Conservation (phyloP, 2,888 invertebrate species). For the Eupithecia abbreviata region DNA sequence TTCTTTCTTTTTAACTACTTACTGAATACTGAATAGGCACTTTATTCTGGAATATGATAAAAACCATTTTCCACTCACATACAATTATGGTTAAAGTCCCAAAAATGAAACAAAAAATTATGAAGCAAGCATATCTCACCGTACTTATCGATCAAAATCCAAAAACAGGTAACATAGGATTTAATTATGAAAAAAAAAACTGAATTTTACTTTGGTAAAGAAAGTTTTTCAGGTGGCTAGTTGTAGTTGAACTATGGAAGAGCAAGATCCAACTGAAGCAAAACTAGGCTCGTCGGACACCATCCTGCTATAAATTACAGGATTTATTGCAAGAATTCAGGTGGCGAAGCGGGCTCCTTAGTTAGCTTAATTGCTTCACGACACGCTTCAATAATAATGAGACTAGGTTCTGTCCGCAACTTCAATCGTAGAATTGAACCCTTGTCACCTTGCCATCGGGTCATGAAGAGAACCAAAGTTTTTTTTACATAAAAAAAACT, state of each 20-base stretch:
- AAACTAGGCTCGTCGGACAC: conserved; percentile 59
- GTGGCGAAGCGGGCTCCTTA: conserved; percentile 29
- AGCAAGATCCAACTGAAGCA: conserved; percentile 53
- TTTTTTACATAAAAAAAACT: no score
- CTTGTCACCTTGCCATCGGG: background rate
- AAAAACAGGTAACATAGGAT: background rate
- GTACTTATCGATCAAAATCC: background rate
- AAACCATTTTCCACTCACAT: background rate
- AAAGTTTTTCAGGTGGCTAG: background rate
- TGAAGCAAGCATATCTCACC: background rate
- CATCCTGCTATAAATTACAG: conserved; percentile 28
- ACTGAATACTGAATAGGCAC: background rate
- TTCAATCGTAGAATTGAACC: background rate
- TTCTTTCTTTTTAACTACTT: background rate
- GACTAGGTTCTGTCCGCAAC: background rate
- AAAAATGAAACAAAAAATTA: background rate
- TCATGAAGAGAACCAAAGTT: background rate
- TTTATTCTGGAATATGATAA: background rate
- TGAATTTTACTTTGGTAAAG: background rate
- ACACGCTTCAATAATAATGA: conserved; percentile 30
- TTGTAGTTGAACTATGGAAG: conserved; percentile 59
- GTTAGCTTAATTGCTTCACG: conserved; percentile 32
- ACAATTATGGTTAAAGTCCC: background rate
- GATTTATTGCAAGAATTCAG: conserved; percentile 34
- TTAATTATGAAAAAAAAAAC: no score